Conservation (phyloP, 2,888 invertebrate genomes). For the Baronia brevicornis region DNA sequence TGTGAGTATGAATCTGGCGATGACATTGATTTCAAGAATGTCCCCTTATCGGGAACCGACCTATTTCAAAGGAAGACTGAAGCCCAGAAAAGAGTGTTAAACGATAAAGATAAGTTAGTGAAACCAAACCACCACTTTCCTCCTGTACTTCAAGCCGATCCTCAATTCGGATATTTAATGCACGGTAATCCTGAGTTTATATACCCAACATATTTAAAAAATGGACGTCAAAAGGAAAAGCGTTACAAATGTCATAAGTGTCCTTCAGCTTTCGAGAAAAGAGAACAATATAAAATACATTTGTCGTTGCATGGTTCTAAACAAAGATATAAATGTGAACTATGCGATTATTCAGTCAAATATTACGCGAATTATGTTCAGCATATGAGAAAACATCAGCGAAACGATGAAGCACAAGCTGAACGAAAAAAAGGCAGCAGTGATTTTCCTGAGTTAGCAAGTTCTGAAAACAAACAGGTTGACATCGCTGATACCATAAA, state of each 20-base stretch:
- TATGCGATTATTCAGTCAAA: conserved; percentile 92
- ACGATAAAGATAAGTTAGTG: conserved; percentile 66
- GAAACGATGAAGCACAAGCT: conserved; percentile 79
- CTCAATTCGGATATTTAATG: conserved; percentile 80
- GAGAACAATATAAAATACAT: conserved; percentile 89
- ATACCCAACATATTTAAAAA: conserved; percentile 83
- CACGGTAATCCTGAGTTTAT: conserved; percentile 86
- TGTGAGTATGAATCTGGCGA: conserved; percentile 69
- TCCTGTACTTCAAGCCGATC: conserved; percentile 75
- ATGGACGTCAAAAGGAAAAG: conserved; percentile 84
- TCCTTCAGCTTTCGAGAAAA: conserved; percentile 90
- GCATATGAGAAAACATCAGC: conserved; percentile 86
- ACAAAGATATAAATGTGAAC: conserved; percentile 87
- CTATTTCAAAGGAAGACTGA: conserved; percentile 79
- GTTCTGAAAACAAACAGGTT: conserved; percentile 37
- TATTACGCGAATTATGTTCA: conserved; percentile 90
- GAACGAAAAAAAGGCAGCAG: conserved; percentile 63
- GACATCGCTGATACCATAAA: conserved; percentile 51
- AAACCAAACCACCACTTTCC: conserved; percentile 73
- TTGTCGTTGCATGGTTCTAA: conserved; percentile 87
- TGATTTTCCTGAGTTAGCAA: conserved; percentile 36
- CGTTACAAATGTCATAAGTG: conserved; percentile 90
- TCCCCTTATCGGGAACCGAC: conserved; percentile 80
- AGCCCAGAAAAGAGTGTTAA: conserved; percentile 68
- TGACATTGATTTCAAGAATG: conserved; percentile 65